Conservation (phyloP, 2,888 invertebrate species). For the Metalampra italica region DNA sequence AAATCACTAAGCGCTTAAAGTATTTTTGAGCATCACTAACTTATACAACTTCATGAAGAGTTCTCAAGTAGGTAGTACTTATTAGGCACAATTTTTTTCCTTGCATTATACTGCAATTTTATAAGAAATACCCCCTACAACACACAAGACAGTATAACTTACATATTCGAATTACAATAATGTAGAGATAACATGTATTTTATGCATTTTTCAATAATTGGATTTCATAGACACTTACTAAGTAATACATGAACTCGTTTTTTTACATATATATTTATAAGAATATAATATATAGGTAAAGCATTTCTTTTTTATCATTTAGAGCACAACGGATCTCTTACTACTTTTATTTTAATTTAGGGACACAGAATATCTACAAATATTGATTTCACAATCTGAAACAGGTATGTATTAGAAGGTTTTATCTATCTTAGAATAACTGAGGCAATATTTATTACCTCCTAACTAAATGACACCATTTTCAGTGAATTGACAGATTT, state of each 20-base stretch:
- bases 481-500: slow-evolving; percentile 72
- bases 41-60: slow-evolving; percentile 50
- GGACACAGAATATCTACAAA: slow-evolving; percentile 69
- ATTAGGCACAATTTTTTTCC: slow-evolving; percentile 71
- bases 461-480: slow-evolving; percentile 66
- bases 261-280: slow-evolving; percentile 77
- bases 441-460: slow-evolving; percentile 52
- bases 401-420: slow-evolving; percentile 58
- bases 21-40: slow-evolving; percentile 73
- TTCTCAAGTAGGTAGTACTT: slow-evolving; percentile 45
- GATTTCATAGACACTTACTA: slow-evolving; percentile 74
- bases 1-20: slow-evolving; percentile 66
- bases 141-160: slow-evolving; percentile 57
- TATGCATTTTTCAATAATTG: slow-evolving; percentile 57
- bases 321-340: slow-evolving; percentile 72
- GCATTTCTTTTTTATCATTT: slow-evolving; percentile 70
- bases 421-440: slow-evolving; percentile 52
- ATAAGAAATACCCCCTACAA: slow-evolving; percentile 51
- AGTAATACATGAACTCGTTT: slow-evolving; percentile 62
- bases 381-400: slow-evolving; percentile 50
- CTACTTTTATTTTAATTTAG: slow-evolving; percentile 37
- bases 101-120: slow-evolving; percentile 21
- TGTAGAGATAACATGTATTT: slow-evolving; percentile 58
- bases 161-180: slow-evolving; percentile 39
- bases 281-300: slow-evolving; percentile 77